These are phyloP conservation scores for Moxostoma hubbsi DNA, from an alignment of 2,797 vertebrate genomes.

Conservation along the genomic window DNA sequence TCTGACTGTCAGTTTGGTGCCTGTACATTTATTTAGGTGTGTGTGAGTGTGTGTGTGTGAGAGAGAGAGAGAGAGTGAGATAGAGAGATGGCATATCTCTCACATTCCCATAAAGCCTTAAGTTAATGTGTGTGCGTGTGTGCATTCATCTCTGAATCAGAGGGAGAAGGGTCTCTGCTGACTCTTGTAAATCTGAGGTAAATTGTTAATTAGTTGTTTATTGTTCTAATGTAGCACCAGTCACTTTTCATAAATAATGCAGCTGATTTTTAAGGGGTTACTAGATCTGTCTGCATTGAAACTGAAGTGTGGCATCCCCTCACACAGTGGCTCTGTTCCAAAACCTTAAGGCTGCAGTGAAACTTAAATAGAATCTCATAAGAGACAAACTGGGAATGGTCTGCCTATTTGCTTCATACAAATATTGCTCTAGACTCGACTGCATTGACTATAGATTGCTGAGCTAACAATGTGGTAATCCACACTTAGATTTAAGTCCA, in stretches of 20 bases:
- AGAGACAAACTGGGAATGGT: too few relatives aligned
- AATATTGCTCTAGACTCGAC: too few relatives aligned
- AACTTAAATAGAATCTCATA: too few relatives aligned
- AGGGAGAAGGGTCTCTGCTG: background rate
- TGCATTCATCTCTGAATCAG: background rate
- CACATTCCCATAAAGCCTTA: constrained; percentile 1
- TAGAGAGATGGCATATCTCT: background rate
- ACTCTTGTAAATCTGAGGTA: constrained; percentile 15
- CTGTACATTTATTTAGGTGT: background rate
- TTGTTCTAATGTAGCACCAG: background rate
- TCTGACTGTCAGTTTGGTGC: background rate
- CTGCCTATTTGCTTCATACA: too few relatives aligned
- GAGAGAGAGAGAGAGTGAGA: background rate
- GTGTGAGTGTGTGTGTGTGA: background rate
- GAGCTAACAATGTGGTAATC: too few relatives aligned
- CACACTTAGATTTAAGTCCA: too few relatives aligned
- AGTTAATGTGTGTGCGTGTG: background rate
- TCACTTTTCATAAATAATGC: constrained; percentile 4
- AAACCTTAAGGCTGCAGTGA: background rate
- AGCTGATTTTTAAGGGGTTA: background rate
- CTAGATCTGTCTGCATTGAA: constrained; percentile 13
- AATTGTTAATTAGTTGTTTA: constrained; percentile 12
- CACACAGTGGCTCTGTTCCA: background rate
- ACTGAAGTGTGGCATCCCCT: background rate
- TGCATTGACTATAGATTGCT: too few relatives aligned